phyloP scores from a whole-genome alignment of 1,140 invertebrate genomes.

The Philotrypesis tridentata region DNA sequence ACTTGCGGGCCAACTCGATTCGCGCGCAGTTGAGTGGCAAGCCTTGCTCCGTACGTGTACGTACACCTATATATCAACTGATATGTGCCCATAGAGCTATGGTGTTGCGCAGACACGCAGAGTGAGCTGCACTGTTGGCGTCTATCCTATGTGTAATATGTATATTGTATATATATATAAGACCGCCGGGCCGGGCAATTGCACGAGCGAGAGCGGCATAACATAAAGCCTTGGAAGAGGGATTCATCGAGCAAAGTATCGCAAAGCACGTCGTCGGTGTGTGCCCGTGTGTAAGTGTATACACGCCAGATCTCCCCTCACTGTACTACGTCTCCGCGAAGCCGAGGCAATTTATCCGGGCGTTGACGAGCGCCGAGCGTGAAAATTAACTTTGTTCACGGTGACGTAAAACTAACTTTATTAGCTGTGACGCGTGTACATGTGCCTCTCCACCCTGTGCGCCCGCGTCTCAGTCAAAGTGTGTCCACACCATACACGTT shows the following conservation, averaged over 20 bases:
- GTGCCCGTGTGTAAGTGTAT: not conserved
- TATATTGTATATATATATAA: no score
- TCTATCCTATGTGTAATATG: no score
- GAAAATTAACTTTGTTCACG: constrained; percentile 54
- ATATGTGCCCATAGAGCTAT: not conserved
- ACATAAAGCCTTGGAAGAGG: constrained; percentile 10
- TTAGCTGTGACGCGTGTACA: constrained; percentile 32
- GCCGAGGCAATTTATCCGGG: constrained; percentile 42
- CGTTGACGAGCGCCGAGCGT: constrained; percentile 37
- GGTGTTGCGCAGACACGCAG: no score
- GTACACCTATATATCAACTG: not conserved
- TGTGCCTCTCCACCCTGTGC: no score
- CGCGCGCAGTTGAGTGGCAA: not conserved
- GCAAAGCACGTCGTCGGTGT: not conserved
- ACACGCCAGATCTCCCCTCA: not conserved
- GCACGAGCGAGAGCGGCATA: not conserved
- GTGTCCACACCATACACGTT: not conserved
- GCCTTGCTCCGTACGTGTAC: not conserved
- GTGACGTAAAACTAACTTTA: constrained; percentile 54
- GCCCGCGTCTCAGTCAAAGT: no score
- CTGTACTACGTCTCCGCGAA: no score
- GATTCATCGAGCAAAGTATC: constrained; percentile 28
- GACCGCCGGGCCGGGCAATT: no score
- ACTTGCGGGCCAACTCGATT: not conserved
- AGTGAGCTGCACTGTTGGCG: no score